Evolutionary conservation across 2,797 vertebrate genomes (phyloP).

Genomic region (Spondyliosoma cantharus): DNA sequence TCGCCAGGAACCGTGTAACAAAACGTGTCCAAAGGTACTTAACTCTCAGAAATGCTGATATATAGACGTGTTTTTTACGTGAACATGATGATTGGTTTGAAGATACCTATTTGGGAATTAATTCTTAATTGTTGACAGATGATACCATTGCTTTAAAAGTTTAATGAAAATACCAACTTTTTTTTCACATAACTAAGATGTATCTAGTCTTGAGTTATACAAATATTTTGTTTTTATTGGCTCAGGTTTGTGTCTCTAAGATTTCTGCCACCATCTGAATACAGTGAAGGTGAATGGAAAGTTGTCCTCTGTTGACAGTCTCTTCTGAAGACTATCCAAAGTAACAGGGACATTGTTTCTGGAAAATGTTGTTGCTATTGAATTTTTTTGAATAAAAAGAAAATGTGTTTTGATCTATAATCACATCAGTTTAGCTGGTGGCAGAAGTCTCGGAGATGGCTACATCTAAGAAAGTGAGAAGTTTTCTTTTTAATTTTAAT

Average conservation of each 20-base stretch:
- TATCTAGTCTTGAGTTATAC: neutral
- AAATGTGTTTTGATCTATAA: no score
- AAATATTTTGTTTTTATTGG: slow-evolving; percentile 6
- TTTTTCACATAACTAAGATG: neutral
- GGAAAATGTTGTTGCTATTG: neutral
- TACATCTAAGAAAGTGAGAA: neutral
- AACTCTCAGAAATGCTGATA: slow-evolving; percentile 1
- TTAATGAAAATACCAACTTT: neutral
- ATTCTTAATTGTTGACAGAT: neutral
- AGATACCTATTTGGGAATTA: neutral
- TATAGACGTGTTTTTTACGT: neutral
- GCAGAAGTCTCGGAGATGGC: neutral
- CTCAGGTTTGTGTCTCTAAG: neutral
- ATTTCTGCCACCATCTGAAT: neutral
- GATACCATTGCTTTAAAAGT: neutral
- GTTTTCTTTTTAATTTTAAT: neutral
- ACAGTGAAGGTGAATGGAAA: neutral
- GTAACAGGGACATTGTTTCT: neutral
- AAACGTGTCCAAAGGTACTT: slow-evolving; percentile 71
- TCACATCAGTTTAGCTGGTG: neutral
- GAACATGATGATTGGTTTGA: neutral
- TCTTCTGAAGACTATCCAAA: neutral
- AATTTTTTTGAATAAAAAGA: neutral
- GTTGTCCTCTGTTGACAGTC: neutral
- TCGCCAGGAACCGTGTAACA: slow-evolving; percentile 38